Base-by-base conservation (phyloP, 2,113 vertebrate genomes). In the Megaptera novaeangliae region DNA sequence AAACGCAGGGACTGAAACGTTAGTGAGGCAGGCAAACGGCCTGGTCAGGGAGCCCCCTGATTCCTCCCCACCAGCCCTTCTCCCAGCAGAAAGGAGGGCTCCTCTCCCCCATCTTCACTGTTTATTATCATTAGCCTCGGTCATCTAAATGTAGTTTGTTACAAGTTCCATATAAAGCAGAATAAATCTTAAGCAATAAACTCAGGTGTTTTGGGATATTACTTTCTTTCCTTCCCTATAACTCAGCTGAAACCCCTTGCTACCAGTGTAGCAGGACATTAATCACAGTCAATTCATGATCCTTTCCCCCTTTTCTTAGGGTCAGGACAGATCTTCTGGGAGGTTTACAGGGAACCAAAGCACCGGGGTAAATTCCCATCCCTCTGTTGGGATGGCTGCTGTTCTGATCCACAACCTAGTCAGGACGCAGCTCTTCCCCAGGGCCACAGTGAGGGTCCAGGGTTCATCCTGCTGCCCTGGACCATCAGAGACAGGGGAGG, bases 121-220 rank as follows among this genome's bases (percentile, higher is more conserved):
- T 72, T 66, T 8, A 55, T 55, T 52, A 74, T n/a, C 23, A n/a
- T 44, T 68, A 63, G 34, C 3, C 46, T 52, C 31, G 21, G 55
- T 59, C 41, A 31, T 66, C 36, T 59, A 23, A 44, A 27, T 36
- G 59, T 31, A 39, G 27, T 63, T 86, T 66, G 4, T 59, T 75
- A 81, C 36, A 75, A 84, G 44, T 44, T 68, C 9, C 80, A 39
- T 13, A 27, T 46, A 92, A 72, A 55, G 74, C 41, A 27, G 41
- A 72, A 95, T 64, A 85, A 78, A 75, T 34, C 63, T 55, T 63
- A 12, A 95, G 41, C 52, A 86, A 78, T 63, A 52, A 15, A 57
- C 49, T 59, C 39, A 5, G 34, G 5, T 46, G 46, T 71, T 31
- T 25, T 63, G 66, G 41, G 27, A n/a, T 39, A 69, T 23, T 13